Percentiles rank a stretch among this genome's conserved stretches.
Evolutionary conservation across 1,140 invertebrate genomes (phyloP).

Genomic region (Antheraea pernyi): DNA sequence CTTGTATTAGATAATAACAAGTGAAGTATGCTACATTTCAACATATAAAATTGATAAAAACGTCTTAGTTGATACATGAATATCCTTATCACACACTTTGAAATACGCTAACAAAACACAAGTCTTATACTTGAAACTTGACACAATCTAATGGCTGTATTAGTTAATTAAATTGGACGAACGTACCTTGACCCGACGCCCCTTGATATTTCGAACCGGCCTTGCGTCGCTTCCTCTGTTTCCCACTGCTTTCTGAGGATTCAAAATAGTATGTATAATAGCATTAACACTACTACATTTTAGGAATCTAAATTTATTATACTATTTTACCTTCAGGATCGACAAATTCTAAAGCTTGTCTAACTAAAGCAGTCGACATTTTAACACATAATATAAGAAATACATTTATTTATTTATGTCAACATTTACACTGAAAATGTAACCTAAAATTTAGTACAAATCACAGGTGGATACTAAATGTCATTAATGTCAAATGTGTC

Average conservation of each 20-base stretch:
- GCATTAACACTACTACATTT: neutral
- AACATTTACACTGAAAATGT: conserved; percentile 24
- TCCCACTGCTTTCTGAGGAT: conserved; percentile 31
- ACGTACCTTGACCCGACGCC: conserved; percentile 31
- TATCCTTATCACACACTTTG: neutral
- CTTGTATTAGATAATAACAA: too few relatives aligned
- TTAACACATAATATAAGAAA: conserved; percentile 41
- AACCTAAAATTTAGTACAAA: conserved; percentile 30
- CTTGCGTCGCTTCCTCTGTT: conserved; percentile 22
- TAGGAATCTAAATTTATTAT: neutral
- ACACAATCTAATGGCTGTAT: neutral
- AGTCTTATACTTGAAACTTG: neutral
- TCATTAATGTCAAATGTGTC: conserved; percentile 12
- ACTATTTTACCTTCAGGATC: conserved; percentile 59
- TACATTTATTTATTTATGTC: conserved; percentile 41
- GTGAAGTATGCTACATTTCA: too few relatives aligned
- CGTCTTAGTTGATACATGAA: neutral
- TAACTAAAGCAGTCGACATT: conserved; percentile 76
- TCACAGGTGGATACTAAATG: conserved; percentile 5
- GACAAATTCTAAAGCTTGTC: conserved; percentile 72
- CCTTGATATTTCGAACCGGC: conserved; percentile 1
- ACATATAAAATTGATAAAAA: neutral
- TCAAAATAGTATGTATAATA: conserved; percentile 21
- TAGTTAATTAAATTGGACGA: neutral
- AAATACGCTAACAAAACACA: neutral